A percentile compares a stretch with the other conserved stretches of the same genome.
Conservation (phyloP, 64 coral and sea anemone genomes). For the Montipora sp. region DNA sequence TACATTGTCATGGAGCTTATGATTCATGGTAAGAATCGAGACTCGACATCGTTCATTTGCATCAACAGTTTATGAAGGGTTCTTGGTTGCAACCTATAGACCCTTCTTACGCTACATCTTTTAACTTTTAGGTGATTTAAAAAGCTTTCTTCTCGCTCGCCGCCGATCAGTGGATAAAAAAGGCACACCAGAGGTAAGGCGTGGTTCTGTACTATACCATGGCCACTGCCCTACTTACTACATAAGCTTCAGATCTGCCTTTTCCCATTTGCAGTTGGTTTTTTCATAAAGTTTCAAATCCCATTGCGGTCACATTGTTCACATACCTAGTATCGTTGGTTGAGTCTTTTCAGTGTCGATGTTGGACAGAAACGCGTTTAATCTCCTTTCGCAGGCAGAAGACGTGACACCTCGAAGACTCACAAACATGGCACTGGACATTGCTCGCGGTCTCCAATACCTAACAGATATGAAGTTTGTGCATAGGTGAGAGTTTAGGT, state of each 20-base stretch:
- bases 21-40: constrained; percentile 69
- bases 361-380: background rate
- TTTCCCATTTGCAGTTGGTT: no score
- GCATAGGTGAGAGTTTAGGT: constrained; percentile 42
- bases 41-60: no score
- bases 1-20: constrained; percentile 91
- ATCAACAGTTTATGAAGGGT: no score
- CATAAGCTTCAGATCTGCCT: no score
- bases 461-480: constrained; percentile 68
- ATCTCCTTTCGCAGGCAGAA: constrained; percentile 32
- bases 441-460: constrained; percentile 81
- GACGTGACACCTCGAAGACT: constrained; percentile 74
- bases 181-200: constrained; percentile 70
- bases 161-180: constrained; percentile 54
- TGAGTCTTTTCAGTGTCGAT: background rate
- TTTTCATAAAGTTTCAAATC: no score
- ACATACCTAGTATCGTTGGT: no score
- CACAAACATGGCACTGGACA: constrained; percentile 78
- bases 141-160: constrained; percentile 79
- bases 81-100: no score
- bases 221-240: no score
- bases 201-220: background rate
- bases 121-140: constrained; percentile 70
- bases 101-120: no score
- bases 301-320: no score